Evolutionary conservation across 2,113 vertebrate genomes (phyloP).

Genomic region (Gymnarchus niloticus): DNA sequence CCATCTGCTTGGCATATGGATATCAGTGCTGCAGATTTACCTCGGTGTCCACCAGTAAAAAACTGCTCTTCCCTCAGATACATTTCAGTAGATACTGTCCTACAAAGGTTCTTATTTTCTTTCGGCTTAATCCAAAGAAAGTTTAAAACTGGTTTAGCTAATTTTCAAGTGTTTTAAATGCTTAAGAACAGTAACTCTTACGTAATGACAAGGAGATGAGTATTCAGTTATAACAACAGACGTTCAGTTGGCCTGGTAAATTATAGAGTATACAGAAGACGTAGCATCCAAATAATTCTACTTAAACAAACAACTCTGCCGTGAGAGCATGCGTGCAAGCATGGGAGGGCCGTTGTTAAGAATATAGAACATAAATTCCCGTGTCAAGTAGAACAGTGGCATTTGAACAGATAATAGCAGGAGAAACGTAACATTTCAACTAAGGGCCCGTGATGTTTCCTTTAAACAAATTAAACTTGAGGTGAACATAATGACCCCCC

Average conservation of each 20-base stretch:
- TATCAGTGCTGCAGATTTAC: not conserved
- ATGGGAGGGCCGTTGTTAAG: too few species aligned
- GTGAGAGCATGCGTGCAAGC: too few species aligned
- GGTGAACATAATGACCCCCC: too few species aligned
- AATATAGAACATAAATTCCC: too few species aligned
- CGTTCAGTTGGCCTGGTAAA: not conserved
- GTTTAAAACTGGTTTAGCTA: not conserved
- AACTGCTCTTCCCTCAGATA: too few species aligned
- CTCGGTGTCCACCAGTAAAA: not conserved
- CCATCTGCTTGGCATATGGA: not conserved
- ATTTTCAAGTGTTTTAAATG: not conserved
- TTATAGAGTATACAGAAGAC: not conserved
- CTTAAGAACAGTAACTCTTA: not conserved
- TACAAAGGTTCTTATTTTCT: not conserved
- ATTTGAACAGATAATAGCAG: too few species aligned
- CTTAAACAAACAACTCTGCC: conserved; percentile 29
- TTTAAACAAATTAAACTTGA: too few species aligned
- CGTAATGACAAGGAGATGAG: not conserved
- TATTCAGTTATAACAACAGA: not conserved
- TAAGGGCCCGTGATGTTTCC: too few species aligned
- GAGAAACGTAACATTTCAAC: too few species aligned
- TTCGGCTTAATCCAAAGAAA: not conserved
- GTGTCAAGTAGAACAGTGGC: too few species aligned
- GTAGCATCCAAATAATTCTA: not conserved
- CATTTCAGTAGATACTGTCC: not conserved